Percentiles rank a stretch among this genome's conserved stretches.
These are phyloP conservation scores for Thaleichthys pacificus DNA, from an alignment of 2,797 vertebrate genomes.

Conservation along the genomic window DNA sequence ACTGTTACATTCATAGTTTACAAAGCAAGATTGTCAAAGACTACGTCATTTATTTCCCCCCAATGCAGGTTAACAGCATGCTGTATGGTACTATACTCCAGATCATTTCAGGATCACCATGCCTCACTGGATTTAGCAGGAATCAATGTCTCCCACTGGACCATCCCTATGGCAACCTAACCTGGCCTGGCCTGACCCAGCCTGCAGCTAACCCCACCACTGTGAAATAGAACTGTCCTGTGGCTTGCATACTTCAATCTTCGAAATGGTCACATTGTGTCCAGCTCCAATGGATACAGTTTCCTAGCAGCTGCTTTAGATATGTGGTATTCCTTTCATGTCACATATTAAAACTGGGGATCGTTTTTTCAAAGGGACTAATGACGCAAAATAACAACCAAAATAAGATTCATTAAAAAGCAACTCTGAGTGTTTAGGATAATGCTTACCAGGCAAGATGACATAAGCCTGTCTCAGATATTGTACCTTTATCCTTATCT, in stretches of 20 bases:
- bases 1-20: too few species aligned
- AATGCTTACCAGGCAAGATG: conserved; percentile 48
- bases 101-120: neutral
- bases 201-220: neutral
- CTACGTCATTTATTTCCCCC: too few species aligned
- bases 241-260: neutral
- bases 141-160: neutral
- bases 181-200: neutral
- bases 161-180: neutral
- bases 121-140: neutral
- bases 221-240: neutral
- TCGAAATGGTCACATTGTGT: neutral
- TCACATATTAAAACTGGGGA: too few species aligned
- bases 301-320: too few species aligned
- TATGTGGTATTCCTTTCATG: too few species aligned
- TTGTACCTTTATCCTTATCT: conserved; percentile 29
- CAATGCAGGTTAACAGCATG: too few species aligned
- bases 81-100: neutral
- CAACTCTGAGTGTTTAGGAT: neutral
- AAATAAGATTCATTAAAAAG: too few species aligned
- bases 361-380: too few species aligned
- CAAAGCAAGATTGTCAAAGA: too few species aligned
- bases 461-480: conserved; percentile 33
- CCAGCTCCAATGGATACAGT: too few species aligned
- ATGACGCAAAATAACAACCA: too few species aligned